Conservation (phyloP, 2,113 vertebrate genomes). For the Bubo blakistoni region DNA sequence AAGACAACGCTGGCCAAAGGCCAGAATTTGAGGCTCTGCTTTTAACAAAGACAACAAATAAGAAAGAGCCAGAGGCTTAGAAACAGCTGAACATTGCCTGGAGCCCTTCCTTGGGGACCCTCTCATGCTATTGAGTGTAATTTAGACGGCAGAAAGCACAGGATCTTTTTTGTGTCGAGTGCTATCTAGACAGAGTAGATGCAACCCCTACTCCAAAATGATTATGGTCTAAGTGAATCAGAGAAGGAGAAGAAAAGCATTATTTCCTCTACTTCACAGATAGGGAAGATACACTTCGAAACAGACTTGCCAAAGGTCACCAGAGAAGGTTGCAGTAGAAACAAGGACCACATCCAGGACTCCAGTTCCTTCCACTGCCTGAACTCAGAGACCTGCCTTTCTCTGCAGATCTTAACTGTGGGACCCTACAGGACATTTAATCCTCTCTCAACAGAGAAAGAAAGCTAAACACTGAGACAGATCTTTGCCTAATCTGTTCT, state of each 20-base stretch:
- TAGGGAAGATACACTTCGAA: background rate
- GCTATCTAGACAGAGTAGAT: background rate
- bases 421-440: background rate
- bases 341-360: background rate
- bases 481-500: background rate
- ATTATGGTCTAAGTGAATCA: accelerated
- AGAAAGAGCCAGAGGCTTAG: background rate
- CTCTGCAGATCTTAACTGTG: background rate
- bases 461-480: background rate
- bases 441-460: background rate
- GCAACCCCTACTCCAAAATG: background rate
- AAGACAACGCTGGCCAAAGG: background rate
- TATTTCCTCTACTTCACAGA: background rate
- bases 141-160: background rate
- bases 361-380: background rate
- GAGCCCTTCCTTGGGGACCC: background rate
- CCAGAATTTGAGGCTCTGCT: background rate
- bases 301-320: background rate
- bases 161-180: background rate
- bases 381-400: background rate
- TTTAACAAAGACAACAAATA: background rate
- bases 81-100: background rate
- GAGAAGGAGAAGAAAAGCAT: background rate
- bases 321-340: background rate
- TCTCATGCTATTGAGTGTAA: background rate